Conservation (phyloP, 2,113 vertebrate genomes). For the Cyprinodon tularosa region DNA sequence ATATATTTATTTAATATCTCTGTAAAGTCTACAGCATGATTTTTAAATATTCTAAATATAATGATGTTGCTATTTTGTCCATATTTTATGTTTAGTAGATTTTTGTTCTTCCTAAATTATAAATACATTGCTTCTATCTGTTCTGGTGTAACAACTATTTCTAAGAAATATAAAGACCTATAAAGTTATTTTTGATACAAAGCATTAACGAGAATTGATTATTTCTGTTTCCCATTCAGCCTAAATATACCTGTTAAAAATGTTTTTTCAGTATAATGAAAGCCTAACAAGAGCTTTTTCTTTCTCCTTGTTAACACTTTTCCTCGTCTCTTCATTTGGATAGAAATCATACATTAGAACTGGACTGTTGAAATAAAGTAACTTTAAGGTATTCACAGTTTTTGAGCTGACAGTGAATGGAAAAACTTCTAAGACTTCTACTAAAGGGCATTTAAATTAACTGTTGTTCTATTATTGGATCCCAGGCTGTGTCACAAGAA, state of each 20-base stretch:
- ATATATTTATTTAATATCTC: too few species aligned
- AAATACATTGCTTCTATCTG: too few species aligned
- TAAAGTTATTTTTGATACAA: background rate
- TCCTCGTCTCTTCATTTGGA: background rate
- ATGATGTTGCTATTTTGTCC: background rate
- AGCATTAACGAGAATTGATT: background rate
- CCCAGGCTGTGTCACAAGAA: conserved; percentile 85
- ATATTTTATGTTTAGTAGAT: too few species aligned
- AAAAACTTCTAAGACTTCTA: conserved; percentile 52
- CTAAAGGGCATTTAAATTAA: conserved; percentile 47
- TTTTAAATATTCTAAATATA: background rate
- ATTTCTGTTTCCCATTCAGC: too few species aligned
- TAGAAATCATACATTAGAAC: background rate
- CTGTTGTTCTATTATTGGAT: conserved; percentile 86
- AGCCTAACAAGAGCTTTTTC: background rate
- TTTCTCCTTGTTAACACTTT: background rate
- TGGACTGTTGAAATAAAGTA: background rate
- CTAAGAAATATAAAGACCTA: too few species aligned
- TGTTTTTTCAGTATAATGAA: background rate
- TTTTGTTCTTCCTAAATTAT: too few species aligned
- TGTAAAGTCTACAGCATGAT: background rate
- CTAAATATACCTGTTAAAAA: too few species aligned
- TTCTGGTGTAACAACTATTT: too few species aligned
- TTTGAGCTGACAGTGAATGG: background rate
- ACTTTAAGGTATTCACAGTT: conserved; percentile 29